Evolutionary conservation across 2,797 vertebrate species (phyloP).

Genomic region (Emys orbicularis): DNA sequence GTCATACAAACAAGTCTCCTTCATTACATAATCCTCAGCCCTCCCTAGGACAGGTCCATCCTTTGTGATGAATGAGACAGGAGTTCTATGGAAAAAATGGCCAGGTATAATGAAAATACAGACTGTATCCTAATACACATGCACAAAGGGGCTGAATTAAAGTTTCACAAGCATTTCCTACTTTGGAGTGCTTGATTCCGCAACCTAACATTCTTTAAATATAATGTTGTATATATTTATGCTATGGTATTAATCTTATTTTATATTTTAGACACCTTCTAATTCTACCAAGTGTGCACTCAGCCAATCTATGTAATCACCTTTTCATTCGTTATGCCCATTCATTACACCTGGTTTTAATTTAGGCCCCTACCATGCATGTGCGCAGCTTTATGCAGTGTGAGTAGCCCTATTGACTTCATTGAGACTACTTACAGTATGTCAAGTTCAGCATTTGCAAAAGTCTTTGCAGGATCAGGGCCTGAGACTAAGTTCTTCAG

Average conservation of each 20-base stretch:
- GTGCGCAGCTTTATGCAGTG: neutral
- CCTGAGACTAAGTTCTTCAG: neutral
- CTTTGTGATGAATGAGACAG: accelerated
- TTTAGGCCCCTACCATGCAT: neutral
- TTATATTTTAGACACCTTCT: neutral
- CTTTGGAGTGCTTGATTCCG: neutral
- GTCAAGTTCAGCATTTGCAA: neutral
- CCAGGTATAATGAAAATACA: neutral
- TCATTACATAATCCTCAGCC: neutral
- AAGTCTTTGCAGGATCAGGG: accelerated
- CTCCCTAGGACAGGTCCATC: neutral
- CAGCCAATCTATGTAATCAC: neutral
- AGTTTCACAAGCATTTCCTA: neutral
- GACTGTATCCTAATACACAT: accelerated
- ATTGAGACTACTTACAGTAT: no score
- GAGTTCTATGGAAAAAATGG: neutral
- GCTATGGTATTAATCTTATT: neutral
- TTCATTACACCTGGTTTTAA: accelerated
- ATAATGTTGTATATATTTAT: neutral
- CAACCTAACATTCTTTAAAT: neutral
- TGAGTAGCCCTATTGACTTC: neutral
- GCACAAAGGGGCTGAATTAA: neutral
- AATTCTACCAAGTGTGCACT: neutral
- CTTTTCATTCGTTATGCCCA: neutral
- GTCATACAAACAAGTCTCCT: accelerated